Evolutionary conservation across 2,113 vertebrate genomes (phyloP), one percentile per base, ranked within the genome.

Genomic region (Ifrita kowaldi): DNA sequence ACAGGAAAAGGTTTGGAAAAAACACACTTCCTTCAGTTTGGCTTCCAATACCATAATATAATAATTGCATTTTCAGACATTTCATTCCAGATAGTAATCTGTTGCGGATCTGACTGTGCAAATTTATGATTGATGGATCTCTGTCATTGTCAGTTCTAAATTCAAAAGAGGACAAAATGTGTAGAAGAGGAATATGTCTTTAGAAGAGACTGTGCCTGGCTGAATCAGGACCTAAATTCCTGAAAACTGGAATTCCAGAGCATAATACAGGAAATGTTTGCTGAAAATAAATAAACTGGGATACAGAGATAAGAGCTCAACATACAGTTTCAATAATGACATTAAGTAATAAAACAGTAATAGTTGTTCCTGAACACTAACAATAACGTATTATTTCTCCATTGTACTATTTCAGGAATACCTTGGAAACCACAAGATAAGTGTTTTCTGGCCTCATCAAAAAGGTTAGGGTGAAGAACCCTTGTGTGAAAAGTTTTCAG

Each of bases 401-500:
- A 94, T 77, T 93, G 89, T 83, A 91, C 88, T 91, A 84, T 97
- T 97, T 93, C 92, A 94, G 81, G 75, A 95, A 91, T 78, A 77
- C 92, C 86, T 95, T 96, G 95, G 95, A 97, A 97, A 95, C 91
- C 13, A 5, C 78, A 71, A 79, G 60, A 49, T 70, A 87, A 95
- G 87, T 97, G 90, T 96, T 91, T 84, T 95, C 70, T 93, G 82
- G 78, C 89, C 93, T 97, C 93, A 95, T 96, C 95, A 79, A 87
- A 95, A 93, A 94, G 93, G 95, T 94, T 97, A 95, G 74, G 89
- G 92, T 96, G 95, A 96, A 97, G 88, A 90, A 95, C 78, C 15
- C 94, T 95, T 88, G 59, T 83, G 85, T 88, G 89, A 93, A 91
- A 94, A 96, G 89, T 94, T 97, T 95, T 94, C 85, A 96, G 95